Evolutionary conservation across 2,888 invertebrate genomes (phyloP), one percentile per base, ranked within the genome.

Genomic region (Pseudococcus jackbeardsleyi): DNA sequence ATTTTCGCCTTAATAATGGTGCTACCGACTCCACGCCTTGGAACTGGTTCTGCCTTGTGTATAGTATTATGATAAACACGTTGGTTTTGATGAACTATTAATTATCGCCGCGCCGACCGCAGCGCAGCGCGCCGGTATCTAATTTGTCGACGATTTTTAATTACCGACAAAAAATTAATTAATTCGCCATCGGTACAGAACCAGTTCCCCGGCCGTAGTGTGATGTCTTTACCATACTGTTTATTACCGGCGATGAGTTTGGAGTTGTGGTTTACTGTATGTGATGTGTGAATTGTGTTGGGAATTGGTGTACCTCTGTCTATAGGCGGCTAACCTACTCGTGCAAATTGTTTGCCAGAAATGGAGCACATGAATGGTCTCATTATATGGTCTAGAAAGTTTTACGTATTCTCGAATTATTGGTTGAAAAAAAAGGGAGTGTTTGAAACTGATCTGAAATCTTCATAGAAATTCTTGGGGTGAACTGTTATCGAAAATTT

Each of bases 121-220:
- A n/a, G n/a, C n/a, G 59, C 64, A 64, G 33, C 72, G 72, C 15
- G 42, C 42, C 42, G 79, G 79, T 39, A 82, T 82, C 79, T 82
- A 82, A 82, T 82, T 82, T 82, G 79, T 82, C 79, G 79, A 82
- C 79, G 42, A 82, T 39, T 82, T 82, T 82, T 82, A 82, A 82
- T 82, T 82, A 82, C 46, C 79, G 46, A 33, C 42, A 46, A 82
- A 82, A 82, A 46, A 82, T 82, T 82, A 46, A 82, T 82, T 82
- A 42, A 82, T 82, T 82, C 46, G 46, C 8, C 42, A 46, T 42
- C 33, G 19, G 77, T 42, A 39, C 17, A 12, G n/a, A 77, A 77
- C 77, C 39, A 77, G 77, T 77, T 77, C 39, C 39, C 22, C 19
- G 19, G n/a, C 39, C 39, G 77, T 42, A n/a, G 46, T 82, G 26